Conservation (phyloP, 2,797 vertebrate species). For the Malurus leucopterus region DNA sequence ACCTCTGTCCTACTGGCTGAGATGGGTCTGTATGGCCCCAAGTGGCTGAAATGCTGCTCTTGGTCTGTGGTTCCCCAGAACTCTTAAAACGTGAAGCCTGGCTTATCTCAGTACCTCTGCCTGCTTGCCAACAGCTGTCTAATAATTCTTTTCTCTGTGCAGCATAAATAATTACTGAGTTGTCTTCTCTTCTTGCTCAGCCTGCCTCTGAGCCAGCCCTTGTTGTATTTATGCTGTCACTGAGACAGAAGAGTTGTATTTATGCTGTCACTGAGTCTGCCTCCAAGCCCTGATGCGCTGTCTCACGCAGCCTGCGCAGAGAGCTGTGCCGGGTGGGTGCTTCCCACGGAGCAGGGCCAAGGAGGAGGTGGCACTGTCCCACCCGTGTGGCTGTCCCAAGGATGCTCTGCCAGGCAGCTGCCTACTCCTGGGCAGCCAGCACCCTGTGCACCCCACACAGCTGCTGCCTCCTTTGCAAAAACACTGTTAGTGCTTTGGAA, state of each 20-base stretch:
- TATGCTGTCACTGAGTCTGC: fast-evolving
- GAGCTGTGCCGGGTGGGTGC: neutral
- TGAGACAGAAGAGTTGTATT: neutral
- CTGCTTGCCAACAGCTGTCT: neutral
- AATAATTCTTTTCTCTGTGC: neutral
- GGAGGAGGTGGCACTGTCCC: neutral
- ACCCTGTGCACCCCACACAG: neutral
- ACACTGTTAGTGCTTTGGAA: neutral
- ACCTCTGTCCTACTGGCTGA: neutral
- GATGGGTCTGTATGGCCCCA: fast-evolving
- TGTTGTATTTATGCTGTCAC: fast-evolving
- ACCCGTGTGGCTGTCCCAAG: fast-evolving
- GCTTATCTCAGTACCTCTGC: neutral
- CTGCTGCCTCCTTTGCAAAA: neutral
- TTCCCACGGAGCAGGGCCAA: fast-evolving
- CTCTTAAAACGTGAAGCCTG: neutral
- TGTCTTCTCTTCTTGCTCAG: neutral
- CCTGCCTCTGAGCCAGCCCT: neutral
- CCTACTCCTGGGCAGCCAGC: neutral
- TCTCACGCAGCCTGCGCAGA: fast-evolving
- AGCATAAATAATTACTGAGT: neutral
- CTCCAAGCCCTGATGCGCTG: neutral
- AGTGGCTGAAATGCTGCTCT: neutral
- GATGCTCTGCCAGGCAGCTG: neutral
- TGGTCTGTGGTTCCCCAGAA: neutral